Base-by-base conservation (phyloP, 2,888 invertebrate genomes). In the Tenthredo livida region DNA sequence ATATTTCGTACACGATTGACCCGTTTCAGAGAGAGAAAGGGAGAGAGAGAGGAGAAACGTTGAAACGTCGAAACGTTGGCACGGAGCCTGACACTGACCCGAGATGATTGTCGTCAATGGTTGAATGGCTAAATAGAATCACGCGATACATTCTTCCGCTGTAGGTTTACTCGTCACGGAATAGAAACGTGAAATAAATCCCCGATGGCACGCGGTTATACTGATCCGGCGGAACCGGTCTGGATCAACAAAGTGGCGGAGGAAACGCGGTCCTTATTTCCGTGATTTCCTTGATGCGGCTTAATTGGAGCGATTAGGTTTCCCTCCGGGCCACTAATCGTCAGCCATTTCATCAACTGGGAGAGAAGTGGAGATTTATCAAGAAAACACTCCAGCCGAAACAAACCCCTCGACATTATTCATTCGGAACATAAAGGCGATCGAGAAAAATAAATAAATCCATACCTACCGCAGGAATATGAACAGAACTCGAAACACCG, bases 61-160 rank as follows among this genome's bases (percentile, higher is more conserved):
- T n/a, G 54, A 54, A 54, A 54, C 54, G 54, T 54, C 21, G 25
- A 61, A 61, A 61, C 25, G 25, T 73, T 73, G 73, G 73, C 73
- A 73, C 73, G 43, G 25, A 73, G 73, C 73, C 73, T 73, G 73
- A 73, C 73, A 73, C 43, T 73, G 73, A 73, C 73, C 73, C 43
- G 73, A 43, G 73, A 73, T 73, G 40, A 43, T 73, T 73, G 73
- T 43, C 73, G 43, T 43, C 43, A 43, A 73, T 43, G 73, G 43
- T 73, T 43, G 67, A 43, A 40, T 43, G 43, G 73, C 43, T 43
- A 43, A 43, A 73, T 29, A 33, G 73, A 73, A 47, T 73, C 73
- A 73, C 73, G 73, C 73, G 73, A 73, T 72, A 72, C 40, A 72
- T 72, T 72, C 40, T 72, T 72, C 37, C 70, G 33, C n/a, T 33